Conservation (phyloP, 1,140 invertebrate genomes). For the Diploscapter pachys region DNA sequence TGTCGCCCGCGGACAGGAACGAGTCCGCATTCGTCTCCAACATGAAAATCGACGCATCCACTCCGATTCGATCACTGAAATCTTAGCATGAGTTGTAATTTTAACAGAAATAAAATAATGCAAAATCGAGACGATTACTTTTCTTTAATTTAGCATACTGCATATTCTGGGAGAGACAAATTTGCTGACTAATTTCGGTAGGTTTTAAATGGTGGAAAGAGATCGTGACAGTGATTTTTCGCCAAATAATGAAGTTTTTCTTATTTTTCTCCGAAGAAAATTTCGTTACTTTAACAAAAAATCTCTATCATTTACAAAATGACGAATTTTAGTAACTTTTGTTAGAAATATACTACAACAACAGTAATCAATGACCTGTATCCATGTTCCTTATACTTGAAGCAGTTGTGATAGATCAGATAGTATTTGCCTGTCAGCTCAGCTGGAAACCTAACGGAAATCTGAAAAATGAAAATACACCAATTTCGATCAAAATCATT, state of each 20-base stretch:
- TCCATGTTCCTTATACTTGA: constrained; percentile 67
- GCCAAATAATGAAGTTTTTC: too few relatives aligned
- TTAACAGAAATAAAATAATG: neutral
- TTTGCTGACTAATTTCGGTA: too few relatives aligned
- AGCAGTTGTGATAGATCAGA: constrained; percentile 91
- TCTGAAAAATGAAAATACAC: constrained; percentile 63
- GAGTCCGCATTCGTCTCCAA: constrained; percentile 74
- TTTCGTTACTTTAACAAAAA: neutral
- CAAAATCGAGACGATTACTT: neutral
- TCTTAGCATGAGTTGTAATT: neutral
- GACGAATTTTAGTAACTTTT: neutral
- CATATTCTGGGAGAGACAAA: too few relatives aligned
- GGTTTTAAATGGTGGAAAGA: too few relatives aligned
- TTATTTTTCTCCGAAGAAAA: neutral
- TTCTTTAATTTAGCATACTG: too few relatives aligned
- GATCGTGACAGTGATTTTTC: too few relatives aligned
- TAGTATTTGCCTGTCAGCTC: constrained; percentile 88
- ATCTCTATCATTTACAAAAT: neutral
- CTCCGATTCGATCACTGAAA: constrained; percentile 49
- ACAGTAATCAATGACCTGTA: constrained; percentile 32
- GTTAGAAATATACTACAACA: neutral
- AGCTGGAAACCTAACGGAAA: constrained; percentile 75
- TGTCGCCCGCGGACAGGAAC: constrained; percentile 92
- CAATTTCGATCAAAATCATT: constrained; percentile 36
- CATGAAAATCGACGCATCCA: constrained; percentile 62